phyloP scores from a whole-genome alignment of 2,113 vertebrate genomes.

The Syngnathus floridae region DNA sequence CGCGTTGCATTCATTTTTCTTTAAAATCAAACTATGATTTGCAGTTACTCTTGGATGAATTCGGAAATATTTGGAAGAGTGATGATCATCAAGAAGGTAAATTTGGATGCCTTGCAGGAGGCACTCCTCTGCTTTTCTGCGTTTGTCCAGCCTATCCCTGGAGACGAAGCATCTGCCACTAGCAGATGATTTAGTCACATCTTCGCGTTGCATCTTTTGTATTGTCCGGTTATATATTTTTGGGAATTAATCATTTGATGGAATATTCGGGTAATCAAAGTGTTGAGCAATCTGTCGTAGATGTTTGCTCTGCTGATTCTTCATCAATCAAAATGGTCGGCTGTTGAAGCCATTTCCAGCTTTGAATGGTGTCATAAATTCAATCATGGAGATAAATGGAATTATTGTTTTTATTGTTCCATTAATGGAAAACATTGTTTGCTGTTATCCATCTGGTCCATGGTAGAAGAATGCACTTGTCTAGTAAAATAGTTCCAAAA shows the following conservation, averaged over 20 bases:
- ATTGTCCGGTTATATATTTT: not conserved
- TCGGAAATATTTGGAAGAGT: conserved; percentile 39
- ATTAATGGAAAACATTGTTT: not conserved
- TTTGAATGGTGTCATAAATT: conserved; percentile 40
- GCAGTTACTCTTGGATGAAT: conserved; percentile 10
- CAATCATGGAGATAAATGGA: conserved; percentile 14
- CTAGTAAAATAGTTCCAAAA: too few species aligned
- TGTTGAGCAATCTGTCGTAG: conserved; percentile 12
- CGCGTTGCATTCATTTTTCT: not conserved
- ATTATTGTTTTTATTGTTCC: not conserved
- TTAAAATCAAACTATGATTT: conserved; percentile 3
- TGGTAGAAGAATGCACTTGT: too few species aligned
- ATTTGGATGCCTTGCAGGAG: conserved; percentile 36
- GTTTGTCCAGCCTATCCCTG: conserved; percentile 7
- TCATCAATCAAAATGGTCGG: conserved; percentile 65
- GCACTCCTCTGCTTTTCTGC: conserved; percentile 29
- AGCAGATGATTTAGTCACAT: not conserved
- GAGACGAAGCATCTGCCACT: conserved; percentile 1
- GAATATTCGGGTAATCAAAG: not conserved
- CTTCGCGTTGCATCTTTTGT: not conserved
- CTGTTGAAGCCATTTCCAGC: conserved; percentile 25
- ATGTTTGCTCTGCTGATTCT: not conserved
- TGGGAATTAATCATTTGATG: not conserved
- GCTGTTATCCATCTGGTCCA: too few species aligned
- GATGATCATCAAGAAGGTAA: conserved; percentile 33